phyloP scores from a whole-genome alignment of 2,797 vertebrate genomes.

The Falco columbarius region DNA sequence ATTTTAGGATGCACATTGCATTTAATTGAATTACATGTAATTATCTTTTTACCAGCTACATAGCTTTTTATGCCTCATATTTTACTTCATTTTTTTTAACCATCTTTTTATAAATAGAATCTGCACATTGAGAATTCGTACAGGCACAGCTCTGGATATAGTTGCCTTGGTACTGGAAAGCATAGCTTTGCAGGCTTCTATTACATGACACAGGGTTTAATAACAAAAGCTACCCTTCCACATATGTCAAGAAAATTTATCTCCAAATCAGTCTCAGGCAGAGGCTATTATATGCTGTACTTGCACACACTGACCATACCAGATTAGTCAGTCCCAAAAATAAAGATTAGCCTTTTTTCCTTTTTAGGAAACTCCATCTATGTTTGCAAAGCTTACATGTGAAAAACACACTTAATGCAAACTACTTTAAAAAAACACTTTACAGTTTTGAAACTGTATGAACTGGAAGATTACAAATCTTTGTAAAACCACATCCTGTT shows the following conservation, averaged over 20 bases:
- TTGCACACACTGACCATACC: neutral
- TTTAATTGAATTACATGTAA: neutral
- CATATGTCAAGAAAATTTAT: conserved; percentile 48
- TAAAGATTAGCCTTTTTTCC: neutral
- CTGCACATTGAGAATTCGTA: neutral
- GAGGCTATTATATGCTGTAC: neutral
- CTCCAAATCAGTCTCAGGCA: conserved; percentile 9
- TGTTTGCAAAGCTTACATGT: neutral
- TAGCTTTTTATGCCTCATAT: neutral
- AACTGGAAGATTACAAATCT: neutral
- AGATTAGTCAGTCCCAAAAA: neutral
- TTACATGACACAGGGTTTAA: neutral
- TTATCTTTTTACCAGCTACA: neutral
- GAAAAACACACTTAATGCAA: neutral
- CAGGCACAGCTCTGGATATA: neutral
- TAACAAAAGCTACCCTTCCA: neutral
- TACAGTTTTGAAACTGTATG: neutral
- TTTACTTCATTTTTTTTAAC: neutral
- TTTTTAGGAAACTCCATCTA: neutral
- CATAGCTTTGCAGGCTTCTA: neutral
- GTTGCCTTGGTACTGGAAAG: neutral
- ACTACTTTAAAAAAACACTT: neutral
- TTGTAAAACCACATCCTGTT: neutral
- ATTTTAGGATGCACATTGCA: neutral
- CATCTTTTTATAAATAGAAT: neutral